Percentiles rank a stretch among this genome's conserved stretches.
phyloP scores from a whole-genome alignment of 2,113 vertebrate species.

The Elachura formosa region DNA sequence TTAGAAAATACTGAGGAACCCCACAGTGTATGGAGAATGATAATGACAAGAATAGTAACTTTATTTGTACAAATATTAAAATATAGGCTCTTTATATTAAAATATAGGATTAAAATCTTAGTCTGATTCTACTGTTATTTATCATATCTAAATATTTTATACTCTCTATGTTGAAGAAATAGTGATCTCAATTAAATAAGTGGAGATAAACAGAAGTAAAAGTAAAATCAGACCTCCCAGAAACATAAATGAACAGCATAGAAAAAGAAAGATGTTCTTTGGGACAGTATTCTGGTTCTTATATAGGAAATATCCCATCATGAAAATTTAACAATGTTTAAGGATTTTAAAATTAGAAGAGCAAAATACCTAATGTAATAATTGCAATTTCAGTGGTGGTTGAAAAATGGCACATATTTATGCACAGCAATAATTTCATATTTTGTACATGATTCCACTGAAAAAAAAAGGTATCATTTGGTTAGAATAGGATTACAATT shows the following conservation, averaged over 20 bases:
- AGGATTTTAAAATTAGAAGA: background rate
- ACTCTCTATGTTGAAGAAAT: background rate
- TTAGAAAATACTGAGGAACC: background rate
- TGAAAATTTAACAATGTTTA: background rate
- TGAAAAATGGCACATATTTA: background rate
- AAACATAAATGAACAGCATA: background rate
- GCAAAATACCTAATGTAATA: background rate
- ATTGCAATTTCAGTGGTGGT: background rate
- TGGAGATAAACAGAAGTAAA: background rate
- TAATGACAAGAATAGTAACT: background rate
- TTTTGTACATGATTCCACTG: background rate
- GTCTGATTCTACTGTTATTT: background rate
- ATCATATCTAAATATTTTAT: background rate
- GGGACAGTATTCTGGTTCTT: background rate
- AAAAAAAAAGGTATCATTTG: background rate
- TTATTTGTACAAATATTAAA: background rate
- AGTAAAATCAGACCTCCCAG: background rate
- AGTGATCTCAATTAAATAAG: background rate
- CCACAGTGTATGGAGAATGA: background rate
- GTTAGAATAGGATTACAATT: background rate
- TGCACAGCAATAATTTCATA: background rate
- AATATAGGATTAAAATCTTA: too few relatives aligned
- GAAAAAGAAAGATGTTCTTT: background rate
- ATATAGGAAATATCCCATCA: background rate
- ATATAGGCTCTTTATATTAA: background rate